These are phyloP conservation scores for Gobio occitaniae DNA, from an alignment of 2,797 vertebrate genomes.

Conservation along the genomic window DNA sequence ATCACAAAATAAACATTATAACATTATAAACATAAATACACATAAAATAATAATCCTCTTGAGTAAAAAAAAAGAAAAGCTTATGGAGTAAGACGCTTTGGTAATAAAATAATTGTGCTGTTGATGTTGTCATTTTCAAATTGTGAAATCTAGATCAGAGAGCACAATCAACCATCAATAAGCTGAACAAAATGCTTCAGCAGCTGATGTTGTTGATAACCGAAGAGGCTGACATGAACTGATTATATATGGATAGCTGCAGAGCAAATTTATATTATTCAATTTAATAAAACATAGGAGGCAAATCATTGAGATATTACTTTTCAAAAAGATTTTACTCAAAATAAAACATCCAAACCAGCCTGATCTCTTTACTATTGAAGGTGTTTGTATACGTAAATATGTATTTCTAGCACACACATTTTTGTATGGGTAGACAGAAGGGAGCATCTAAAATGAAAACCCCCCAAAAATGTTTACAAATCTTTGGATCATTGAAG, in stretches of 20 bases:
- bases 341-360: neutral
- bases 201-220: neutral
- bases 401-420: neutral
- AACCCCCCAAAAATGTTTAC: neutral
- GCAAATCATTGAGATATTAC: neutral
- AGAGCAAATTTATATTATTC: neutral
- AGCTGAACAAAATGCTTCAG: neutral
- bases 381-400: neutral
- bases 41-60: neutral
- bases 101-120: neutral
- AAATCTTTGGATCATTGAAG: neutral
- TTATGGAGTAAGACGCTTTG: neutral
- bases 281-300: neutral
- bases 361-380: neutral
- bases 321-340: neutral
- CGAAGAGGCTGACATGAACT: neutral
- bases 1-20: too few relatives aligned
- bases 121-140: constrained; percentile 12
- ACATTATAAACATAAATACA: neutral
- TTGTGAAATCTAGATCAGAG: neutral
- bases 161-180: constrained; percentile 14
- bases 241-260: neutral
- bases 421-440: too few relatives aligned
- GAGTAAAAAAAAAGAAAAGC: neutral
- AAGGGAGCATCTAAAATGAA: neutral